phyloP scores from a whole-genome alignment of 64 coral and sea anemone species.

The Stichodactyla helianthus region DNA sequence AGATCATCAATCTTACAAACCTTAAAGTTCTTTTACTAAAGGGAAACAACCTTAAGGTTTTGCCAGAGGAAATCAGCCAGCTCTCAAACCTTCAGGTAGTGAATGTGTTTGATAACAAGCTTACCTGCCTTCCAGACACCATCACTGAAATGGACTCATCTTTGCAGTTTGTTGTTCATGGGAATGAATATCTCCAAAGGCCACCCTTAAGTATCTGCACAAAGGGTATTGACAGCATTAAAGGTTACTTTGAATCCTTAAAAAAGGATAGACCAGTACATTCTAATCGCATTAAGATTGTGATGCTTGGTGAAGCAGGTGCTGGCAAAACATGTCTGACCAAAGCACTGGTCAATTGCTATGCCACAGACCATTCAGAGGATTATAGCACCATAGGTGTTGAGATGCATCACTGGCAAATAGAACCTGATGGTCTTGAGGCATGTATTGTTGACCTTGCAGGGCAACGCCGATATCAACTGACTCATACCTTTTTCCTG shows the following conservation, averaged over 20 bases:
- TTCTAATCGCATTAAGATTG: conserved; percentile 70
- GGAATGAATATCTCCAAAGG: conserved; percentile 63
- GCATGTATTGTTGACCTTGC: conserved; percentile 91
- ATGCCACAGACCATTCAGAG: conserved; percentile 25
- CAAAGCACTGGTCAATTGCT: conserved; percentile 46
- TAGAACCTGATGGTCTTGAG: conserved; percentile 44
- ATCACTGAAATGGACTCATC: conserved; percentile 46
- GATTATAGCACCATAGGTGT: conserved; percentile 83
- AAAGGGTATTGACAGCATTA: conserved; percentile 73
- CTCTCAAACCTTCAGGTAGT: conserved; percentile 50
- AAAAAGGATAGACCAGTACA: conserved; percentile 36
- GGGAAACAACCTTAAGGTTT: conserved; percentile 50
- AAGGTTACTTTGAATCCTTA: conserved; percentile 55
- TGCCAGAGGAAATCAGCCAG: conserved; percentile 75
- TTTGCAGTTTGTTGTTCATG: conserved; percentile 43
- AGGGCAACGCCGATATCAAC: conserved; percentile 76
- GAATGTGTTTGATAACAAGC: conserved; percentile 75
- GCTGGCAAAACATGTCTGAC: conserved; percentile 86
- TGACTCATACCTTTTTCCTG: conserved; percentile 93
- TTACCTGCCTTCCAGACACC: conserved; percentile 69
- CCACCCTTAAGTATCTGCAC: conserved; percentile 70
- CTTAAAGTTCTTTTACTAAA: conserved; percentile 59
- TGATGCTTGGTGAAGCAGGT: conserved; percentile 81
- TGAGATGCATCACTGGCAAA: conserved; percentile 64
- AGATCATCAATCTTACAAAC: conserved; percentile 31